Conservation (phyloP, 2,113 vertebrate species). For the Uria lomvia region DNA sequence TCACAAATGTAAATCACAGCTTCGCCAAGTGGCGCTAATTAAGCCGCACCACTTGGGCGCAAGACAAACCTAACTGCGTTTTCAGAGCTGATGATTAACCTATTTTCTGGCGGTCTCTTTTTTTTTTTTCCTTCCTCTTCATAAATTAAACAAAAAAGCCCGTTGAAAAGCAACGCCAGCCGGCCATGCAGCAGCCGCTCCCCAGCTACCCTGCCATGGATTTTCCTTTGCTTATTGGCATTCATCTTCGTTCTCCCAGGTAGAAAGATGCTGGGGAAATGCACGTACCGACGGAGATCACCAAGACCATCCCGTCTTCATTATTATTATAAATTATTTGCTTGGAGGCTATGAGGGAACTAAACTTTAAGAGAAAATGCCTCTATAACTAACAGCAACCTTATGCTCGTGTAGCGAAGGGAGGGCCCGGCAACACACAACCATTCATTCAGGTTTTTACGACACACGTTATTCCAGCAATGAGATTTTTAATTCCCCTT, state of each 20-base stretch:
- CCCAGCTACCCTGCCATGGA: not conserved
- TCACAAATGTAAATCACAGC: not conserved
- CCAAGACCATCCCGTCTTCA: not conserved
- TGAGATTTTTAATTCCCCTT: not conserved
- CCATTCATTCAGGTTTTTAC: not conserved
- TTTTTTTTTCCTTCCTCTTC: not conserved
- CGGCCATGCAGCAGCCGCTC: not conserved
- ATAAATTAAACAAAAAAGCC: not conserved
- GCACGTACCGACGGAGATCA: not conserved
- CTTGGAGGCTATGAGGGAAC: not conserved
- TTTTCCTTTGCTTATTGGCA: not conserved
- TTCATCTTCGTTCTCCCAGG: not conserved
- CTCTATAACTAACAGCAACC: not conserved
- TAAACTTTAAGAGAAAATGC: not conserved
- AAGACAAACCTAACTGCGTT: not conserved
- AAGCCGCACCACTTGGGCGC: not conserved
- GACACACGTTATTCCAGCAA: not conserved
- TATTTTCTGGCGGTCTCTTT: not conserved
- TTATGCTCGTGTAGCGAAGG: fast-evolving
- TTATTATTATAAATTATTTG: no score
- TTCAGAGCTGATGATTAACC: slow-evolving; percentile 21
- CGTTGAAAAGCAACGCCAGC: not conserved
- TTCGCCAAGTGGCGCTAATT: not conserved
- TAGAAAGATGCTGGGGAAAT: not conserved
- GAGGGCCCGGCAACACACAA: not conserved